A percentile compares a stretch with the other conserved stretches of the same genome.
These are phyloP conservation scores for Gracilinanus agilis DNA, from an alignment of 2,113 vertebrate genomes.

Conservation along the genomic window DNA sequence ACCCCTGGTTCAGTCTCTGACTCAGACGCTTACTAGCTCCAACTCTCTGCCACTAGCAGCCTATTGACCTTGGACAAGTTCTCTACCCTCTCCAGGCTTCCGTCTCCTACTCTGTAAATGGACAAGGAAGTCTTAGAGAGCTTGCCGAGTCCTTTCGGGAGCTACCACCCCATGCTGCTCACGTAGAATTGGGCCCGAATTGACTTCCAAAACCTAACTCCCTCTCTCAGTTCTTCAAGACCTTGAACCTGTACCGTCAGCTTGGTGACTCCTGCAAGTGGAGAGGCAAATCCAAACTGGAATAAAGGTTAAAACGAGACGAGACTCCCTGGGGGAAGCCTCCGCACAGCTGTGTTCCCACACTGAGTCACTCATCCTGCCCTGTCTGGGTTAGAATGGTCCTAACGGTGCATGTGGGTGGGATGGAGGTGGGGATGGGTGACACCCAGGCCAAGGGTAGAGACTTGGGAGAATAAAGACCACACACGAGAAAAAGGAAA, in stretches of 20 bases:
- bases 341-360: conserved; percentile 76
- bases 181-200: not conserved
- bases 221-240: not conserved
- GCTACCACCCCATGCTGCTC: not conserved
- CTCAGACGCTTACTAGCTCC: not conserved
- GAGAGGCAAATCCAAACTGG: not conserved
- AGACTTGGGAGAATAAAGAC: conserved; percentile 76
- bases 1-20: not conserved
- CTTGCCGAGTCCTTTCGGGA: not conserved
- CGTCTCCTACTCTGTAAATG: not conserved
- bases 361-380: conserved; percentile 75
- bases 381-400: conserved; percentile 71
- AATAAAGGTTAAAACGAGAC: not conserved
- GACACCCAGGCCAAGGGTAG: conserved; percentile 43
- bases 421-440: not conserved
- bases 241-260: not conserved
- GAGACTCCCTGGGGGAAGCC: conserved; percentile 62
- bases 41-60: not conserved
- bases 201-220: not conserved
- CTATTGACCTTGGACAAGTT: not conserved
- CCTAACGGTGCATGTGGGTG: conserved; percentile 62
- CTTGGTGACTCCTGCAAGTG: not conserved
- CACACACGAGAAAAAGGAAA: conserved; percentile 67
- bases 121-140: not conserved
- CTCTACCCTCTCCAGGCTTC: too few relatives aligned